Evolutionary conservation across 2,113 vertebrate species (phyloP), one percentile per base, ranked within the genome.

Genomic region (Donacobius atricapilla): DNA sequence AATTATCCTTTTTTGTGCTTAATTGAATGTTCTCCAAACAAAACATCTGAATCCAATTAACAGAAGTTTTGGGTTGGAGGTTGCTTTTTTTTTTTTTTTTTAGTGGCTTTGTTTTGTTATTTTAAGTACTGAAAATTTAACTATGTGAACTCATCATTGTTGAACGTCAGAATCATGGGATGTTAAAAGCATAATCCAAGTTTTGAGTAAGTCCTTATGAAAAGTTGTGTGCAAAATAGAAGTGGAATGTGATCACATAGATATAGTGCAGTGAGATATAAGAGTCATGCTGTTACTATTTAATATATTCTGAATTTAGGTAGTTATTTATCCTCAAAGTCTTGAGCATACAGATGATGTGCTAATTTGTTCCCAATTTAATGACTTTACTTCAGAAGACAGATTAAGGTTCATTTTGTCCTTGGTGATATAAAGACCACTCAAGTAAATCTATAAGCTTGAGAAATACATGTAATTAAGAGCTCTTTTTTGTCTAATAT

Each of bases 21-120:
- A 92, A 91, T 6, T 85, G 40, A 80, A 56, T 16, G 18, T 22
- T 88, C 44, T 93, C 66, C 76, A 94, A 87, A 84, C 30, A 37
- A 91, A 69, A 90, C 89, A 96, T 95, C 63, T 95, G 93, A 95
- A 83, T 64, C 84, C 56, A 81, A 93, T 96, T 94, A 90, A 94
- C 58, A 58, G 21, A 80, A 73, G 39, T 92, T 92, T 77, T 90
- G 64, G 15, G 14, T 90, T 58, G 35, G 54, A n/a, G 68, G 21
- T 22, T 88, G 61, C 5, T 3, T 44, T 58, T 65, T 47, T 27
- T 69, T 39, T 83, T 39, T 51, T 30, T 37, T 72, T 68, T 53
- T 19, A 68, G 50, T 78, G n/a, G 45, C 50, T 91, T 93, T 87
- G 69, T 78, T 96, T 89, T 94, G 60, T 90, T 94, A 87, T 95